phyloP scores from a whole-genome alignment of 1,140 invertebrate genomes.

The Drosophila biarmipes region DNA sequence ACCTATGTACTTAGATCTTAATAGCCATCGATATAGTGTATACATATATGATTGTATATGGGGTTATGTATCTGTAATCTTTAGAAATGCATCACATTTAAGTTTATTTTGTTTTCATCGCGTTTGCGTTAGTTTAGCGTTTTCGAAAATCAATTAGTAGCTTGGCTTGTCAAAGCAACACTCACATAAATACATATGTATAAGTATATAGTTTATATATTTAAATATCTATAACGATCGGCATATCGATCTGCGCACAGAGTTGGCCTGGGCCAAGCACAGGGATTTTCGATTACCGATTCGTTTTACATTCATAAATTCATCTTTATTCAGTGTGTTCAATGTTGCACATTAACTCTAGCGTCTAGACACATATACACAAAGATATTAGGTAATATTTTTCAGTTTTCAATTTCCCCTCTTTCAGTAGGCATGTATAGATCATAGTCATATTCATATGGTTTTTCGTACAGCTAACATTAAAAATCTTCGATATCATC shows the following conservation, averaged over 20 bases:
- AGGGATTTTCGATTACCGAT: neutral
- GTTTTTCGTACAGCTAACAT: slow-evolving; percentile 16
- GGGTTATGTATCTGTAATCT: slow-evolving; percentile 26
- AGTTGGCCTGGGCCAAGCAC: neutral
- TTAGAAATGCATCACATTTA: slow-evolving; percentile 73
- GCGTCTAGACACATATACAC: slow-evolving; percentile 37
- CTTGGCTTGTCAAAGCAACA: slow-evolving; percentile 35
- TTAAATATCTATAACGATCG: slow-evolving; percentile 4
- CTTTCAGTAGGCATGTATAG: neutral
- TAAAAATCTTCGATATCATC: slow-evolving; percentile 23
- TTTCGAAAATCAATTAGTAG: slow-evolving; percentile 2
- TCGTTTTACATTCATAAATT: slow-evolving; percentile 39
- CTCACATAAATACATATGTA: slow-evolving; percentile 17
- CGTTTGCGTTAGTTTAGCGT: slow-evolving; percentile 7
- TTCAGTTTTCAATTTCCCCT: slow-evolving; percentile 10
- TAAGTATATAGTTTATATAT: neutral
- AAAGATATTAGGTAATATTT: slow-evolving; percentile 6
- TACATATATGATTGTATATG: slow-evolving; percentile 25
- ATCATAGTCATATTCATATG: slow-evolving; percentile 2
- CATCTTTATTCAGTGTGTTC: slow-evolving; percentile 20
- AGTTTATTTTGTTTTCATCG: slow-evolving; percentile 28
- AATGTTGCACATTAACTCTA: slow-evolving; percentile 30
- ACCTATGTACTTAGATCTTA: slow-evolving; percentile 16
- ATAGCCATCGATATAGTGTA: slow-evolving; percentile 29
- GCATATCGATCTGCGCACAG: slow-evolving; percentile 5